phyloP scores from a whole-genome alignment of 2,113 vertebrate species.

The Sinosuthora webbiana region DNA sequence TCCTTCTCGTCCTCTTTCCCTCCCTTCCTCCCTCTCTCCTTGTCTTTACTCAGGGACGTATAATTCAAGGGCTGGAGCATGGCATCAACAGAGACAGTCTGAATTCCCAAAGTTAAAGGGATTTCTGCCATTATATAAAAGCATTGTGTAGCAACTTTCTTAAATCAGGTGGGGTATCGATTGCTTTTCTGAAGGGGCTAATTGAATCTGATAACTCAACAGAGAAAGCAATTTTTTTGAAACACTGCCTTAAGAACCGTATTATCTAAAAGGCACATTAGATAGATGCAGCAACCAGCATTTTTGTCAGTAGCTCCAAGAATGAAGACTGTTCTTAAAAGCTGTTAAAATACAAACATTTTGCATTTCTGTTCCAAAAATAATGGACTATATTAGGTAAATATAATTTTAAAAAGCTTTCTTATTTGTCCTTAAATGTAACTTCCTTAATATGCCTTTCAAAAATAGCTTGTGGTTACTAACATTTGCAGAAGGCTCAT shows the following conservation, averaged over 20 bases:
- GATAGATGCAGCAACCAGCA: not conserved
- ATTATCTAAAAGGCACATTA: not conserved
- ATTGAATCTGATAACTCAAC: conserved; percentile 39
- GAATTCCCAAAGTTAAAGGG: not conserved
- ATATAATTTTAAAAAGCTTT: not conserved
- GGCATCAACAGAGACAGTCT: not conserved
- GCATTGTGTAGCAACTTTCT: not conserved
- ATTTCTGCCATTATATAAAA: not conserved
- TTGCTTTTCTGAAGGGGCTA: conserved; percentile 14
- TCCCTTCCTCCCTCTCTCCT: not conserved
- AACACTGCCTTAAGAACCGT: not conserved
- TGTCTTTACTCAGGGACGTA: not conserved
- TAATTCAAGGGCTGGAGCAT: not conserved
- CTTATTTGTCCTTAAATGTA: not conserved
- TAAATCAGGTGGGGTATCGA: not conserved
- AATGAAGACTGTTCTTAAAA: not conserved
- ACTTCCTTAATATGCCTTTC: not conserved
- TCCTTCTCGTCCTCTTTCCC: not conserved
- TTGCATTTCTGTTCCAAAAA: not conserved
- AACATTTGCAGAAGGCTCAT: conserved; percentile 2
- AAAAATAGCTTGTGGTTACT: not conserved
- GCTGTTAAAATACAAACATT: not conserved
- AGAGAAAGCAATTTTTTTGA: conserved; percentile 30
- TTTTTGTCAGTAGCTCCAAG: not conserved
- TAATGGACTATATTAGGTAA: not conserved